Percentiles rank a stretch among this genome's conserved stretches.
phyloP scores from a whole-genome alignment of 1,140 invertebrate species.

The Pogonomyrmex barbatus region DNA sequence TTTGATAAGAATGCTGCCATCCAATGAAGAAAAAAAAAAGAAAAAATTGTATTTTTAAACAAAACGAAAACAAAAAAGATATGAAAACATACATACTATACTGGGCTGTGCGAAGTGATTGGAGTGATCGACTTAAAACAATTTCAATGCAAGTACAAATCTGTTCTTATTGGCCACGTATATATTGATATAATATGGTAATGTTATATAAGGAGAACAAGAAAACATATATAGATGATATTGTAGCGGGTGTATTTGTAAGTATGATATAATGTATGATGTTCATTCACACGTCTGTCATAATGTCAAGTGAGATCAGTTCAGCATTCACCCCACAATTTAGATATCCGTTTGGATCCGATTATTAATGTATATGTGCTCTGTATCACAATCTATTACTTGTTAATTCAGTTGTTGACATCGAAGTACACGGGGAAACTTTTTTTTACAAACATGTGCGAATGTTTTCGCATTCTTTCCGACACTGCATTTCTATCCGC shows the following conservation, averaged over 20 bases:
- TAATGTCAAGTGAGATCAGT: constrained; percentile 67
- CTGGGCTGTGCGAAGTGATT: constrained; percentile 86
- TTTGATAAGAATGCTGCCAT: constrained; percentile 86
- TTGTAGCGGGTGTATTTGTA: constrained; percentile 84
- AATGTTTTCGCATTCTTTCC: not conserved
- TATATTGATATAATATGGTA: constrained; percentile 85
- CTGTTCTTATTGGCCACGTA: constrained; percentile 86
- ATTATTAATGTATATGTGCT: constrained; percentile 68
- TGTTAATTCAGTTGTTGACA: constrained; percentile 76
- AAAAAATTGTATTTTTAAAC: constrained; percentile 85
- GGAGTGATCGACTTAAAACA: constrained; percentile 85
- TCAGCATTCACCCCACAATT: constrained; percentile 71
- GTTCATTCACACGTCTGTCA: constrained; percentile 67
- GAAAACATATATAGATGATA: constrained; percentile 80
- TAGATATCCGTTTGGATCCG: constrained; percentile 66
- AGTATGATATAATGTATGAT: constrained; percentile 82
- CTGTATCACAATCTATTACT: constrained; percentile 70
- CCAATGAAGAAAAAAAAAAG: constrained; percentile 78
- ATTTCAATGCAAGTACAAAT: constrained; percentile 87
- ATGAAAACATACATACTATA: constrained; percentile 85
- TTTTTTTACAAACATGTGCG: not conserved
- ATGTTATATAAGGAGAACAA: constrained; percentile 83
- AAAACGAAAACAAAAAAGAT: constrained; percentile 83
- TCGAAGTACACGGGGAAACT: constrained; percentile 4
- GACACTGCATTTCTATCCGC: constrained; percentile 22